These are phyloP conservation scores for Pleuronectes platessa DNA, from an alignment of 2,113 vertebrate genomes.

Conservation along the genomic window DNA sequence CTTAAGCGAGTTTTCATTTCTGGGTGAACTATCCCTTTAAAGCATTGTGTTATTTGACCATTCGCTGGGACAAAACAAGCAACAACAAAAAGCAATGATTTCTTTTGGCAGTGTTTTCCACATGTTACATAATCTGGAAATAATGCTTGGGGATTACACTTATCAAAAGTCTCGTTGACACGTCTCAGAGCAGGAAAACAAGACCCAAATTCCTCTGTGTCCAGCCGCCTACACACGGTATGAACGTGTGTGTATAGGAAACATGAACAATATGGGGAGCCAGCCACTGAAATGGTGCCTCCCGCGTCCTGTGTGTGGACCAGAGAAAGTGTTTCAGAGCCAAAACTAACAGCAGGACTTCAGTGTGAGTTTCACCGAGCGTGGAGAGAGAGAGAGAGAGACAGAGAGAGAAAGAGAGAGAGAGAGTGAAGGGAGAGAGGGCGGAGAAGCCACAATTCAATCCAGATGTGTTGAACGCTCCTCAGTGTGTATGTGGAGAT, in stretches of 20 bases:
- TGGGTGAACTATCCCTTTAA: too few relatives aligned
- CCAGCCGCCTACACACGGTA: conserved; percentile 18
- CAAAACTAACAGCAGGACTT: conserved; percentile 71
- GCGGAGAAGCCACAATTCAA: conserved; percentile 66
- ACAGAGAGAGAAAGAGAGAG: conserved; percentile 9
- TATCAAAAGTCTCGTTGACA: conserved; percentile 17
- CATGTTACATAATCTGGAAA: conserved; percentile 56
- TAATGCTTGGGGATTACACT: background rate
- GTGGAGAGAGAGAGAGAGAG: background rate
- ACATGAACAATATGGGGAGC: conserved; percentile 24
- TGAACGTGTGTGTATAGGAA: background rate
- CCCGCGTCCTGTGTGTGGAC: conserved; percentile 18
- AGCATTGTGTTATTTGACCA: background rate
- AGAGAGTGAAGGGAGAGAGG: background rate
- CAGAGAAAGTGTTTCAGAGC: conserved; percentile 48
- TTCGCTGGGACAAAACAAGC: conserved; percentile 10
- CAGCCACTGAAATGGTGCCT: conserved; percentile 38
- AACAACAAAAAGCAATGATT: conserved; percentile 29
- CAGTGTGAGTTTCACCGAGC: conserved; percentile 40
- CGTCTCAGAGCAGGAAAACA: conserved; percentile 38
- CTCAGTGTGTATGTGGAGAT: conserved; percentile 40
- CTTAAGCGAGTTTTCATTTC: too few relatives aligned
- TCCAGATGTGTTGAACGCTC: conserved; percentile 76
- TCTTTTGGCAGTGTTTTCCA: conserved; percentile 30
- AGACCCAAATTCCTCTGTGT: conserved; percentile 25